These are phyloP conservation scores for Polietes domitor DNA, from an alignment of 2,888 invertebrate species.

Conservation along the genomic window DNA sequence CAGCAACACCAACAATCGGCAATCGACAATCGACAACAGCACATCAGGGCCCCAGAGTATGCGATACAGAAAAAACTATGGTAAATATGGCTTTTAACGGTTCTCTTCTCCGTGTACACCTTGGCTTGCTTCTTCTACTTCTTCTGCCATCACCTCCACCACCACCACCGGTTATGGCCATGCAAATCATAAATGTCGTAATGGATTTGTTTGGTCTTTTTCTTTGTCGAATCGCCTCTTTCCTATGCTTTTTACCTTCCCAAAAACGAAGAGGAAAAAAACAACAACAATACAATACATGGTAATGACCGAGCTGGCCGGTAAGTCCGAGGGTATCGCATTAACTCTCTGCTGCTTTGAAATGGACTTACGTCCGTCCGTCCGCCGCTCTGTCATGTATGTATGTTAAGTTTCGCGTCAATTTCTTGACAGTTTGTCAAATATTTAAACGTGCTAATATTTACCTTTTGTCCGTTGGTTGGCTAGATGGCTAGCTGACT, in stretches of 20 bases:
- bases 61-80: slow-evolving; percentile 41
- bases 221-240: background rate
- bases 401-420: slow-evolving; percentile 60
- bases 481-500: background rate
- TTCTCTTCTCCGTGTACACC: slow-evolving; percentile 1
- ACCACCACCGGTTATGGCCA: slow-evolving; percentile 31
- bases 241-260: slow-evolving; percentile 35
- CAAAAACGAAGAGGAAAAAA: slow-evolving; percentile 8
- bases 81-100: slow-evolving; percentile 59
- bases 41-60: background rate
- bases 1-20: background rate
- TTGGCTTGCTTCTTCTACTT: slow-evolving; percentile 10
- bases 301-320: slow-evolving; percentile 1
- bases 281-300: slow-evolving; percentile 31
- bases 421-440: slow-evolving; percentile 70
- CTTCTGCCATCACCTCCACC: background rate
- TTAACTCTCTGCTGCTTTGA: slow-evolving; percentile 8
- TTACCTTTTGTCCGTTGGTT: slow-evolving; percentile 59
- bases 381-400: slow-evolving; percentile 46
- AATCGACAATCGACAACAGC: background rate
- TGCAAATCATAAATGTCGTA: slow-evolving; percentile 60
- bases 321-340: slow-evolving; percentile 7
- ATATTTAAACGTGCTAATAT: slow-evolving; percentile 75
- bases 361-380: slow-evolving; percentile 8
- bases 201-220: slow-evolving; percentile 27